phyloP scores from a whole-genome alignment of 2,888 invertebrate species.

The Perdita meconis region DNA sequence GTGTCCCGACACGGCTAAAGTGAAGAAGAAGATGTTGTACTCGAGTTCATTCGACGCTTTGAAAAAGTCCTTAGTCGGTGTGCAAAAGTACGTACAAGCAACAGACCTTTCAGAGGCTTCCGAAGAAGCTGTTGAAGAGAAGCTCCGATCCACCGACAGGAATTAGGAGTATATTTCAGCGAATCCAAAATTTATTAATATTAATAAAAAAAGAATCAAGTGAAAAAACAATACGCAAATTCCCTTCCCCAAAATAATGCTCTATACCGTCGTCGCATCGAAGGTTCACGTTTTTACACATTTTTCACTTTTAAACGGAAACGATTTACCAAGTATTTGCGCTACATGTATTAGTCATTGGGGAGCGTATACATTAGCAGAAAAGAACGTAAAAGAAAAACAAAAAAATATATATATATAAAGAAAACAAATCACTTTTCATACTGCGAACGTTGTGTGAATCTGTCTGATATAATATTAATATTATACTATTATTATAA shows the following conservation, averaged over 20 bases:
- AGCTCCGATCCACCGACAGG: conserved; percentile 97
- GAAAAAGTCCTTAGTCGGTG: conserved; percentile 98
- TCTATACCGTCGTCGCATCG: conserved; percentile 75
- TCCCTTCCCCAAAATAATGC: conserved; percentile 78
- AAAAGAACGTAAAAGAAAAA: conserved; percentile 69
- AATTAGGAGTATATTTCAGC: conserved; percentile 86
- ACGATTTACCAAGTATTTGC: conserved; percentile 74
- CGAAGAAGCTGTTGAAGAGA: conserved; percentile 96
- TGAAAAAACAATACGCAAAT: conserved; percentile 76
- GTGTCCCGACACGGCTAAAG: conserved; percentile 99
- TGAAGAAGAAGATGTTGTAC: conserved; percentile 92
- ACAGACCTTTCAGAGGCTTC: conserved; percentile 97
- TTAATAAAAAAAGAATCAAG: conserved; percentile 69
- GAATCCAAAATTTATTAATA: conserved; percentile 70
- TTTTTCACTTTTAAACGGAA: conserved; percentile 81
- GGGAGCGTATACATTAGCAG: conserved; percentile 70
- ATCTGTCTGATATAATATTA: conserved; percentile 83
- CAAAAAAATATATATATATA: conserved; percentile 69
- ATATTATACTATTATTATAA: conserved; percentile 82
- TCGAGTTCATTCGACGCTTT: conserved; percentile 98
- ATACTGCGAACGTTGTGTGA: conserved; percentile 81
- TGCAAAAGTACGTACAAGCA: conserved; percentile 98
- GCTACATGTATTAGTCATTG: conserved; percentile 79
- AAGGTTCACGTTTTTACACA: conserved; percentile 81
- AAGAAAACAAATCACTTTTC: conserved; percentile 73